These are phyloP conservation scores for Psilopsiagon aurifrons DNA, from an alignment of 2,113 vertebrate species.

Conservation along the genomic window DNA sequence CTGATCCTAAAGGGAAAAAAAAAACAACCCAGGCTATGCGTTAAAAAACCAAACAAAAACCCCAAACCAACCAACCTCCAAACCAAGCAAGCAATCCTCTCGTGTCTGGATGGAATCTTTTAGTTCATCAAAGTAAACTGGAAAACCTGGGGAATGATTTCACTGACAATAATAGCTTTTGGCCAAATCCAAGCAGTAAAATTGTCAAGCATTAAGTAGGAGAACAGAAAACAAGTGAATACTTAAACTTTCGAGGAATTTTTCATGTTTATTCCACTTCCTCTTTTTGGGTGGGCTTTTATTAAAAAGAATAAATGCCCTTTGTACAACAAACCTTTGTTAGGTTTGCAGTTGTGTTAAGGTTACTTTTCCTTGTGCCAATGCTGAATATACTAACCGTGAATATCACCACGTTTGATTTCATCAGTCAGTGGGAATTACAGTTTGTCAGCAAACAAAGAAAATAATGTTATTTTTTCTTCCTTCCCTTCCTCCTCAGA, in stretches of 20 bases:
- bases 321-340: not conserved
- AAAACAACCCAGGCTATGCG: not conserved
- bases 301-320: not conserved
- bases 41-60: not conserved
- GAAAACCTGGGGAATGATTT: not conserved
- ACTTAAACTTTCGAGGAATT: not conserved
- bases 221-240: not conserved
- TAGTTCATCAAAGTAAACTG: not conserved
- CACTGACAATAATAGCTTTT: not conserved
- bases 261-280: not conserved
- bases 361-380: not conserved
- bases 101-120: not conserved
- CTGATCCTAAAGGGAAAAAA: not conserved
- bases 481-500: conserved; percentile 20
- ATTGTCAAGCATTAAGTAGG: not conserved
- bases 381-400: not conserved
- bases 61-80: not conserved
- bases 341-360: not conserved
- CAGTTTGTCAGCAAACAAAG: not conserved
- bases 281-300: not conserved
- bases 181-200: not conserved
- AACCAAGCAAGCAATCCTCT: not conserved
- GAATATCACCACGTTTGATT: not conserved
- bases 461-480: not conserved
- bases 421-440: not conserved